A percentile compares a stretch with the other conserved stretches of the same genome.
Conservation (phyloP, 2,113 vertebrate genomes). For the Hydropotes inermis region DNA sequence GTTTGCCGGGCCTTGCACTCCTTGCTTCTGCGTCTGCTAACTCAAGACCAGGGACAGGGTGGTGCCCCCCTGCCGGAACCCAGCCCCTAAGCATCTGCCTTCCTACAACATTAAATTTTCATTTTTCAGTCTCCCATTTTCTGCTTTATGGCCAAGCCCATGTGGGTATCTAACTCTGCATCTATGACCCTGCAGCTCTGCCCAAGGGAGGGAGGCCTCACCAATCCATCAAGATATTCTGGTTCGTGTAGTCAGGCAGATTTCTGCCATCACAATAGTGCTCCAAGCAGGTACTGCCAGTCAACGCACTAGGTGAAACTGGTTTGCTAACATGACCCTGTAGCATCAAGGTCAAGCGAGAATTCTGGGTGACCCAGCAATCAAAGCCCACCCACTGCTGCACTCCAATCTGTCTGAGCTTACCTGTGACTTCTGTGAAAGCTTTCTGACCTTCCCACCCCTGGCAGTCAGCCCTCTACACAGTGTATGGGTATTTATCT, state of each 20-base stretch:
- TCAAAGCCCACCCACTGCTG: not conserved
- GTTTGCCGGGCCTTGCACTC: slow-evolving; percentile 87
- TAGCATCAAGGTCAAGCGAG: not conserved
- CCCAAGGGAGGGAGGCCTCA: not conserved
- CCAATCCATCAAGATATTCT: not conserved
- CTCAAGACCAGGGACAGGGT: slow-evolving; percentile 66
- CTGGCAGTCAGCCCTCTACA: not conserved
- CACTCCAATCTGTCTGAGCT: not conserved
- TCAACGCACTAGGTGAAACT: not conserved
- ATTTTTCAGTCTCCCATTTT: not conserved
- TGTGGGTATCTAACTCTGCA: not conserved
- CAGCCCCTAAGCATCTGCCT: not conserved
- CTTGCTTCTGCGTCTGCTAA: slow-evolving; percentile 85
- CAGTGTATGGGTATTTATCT: not conserved
- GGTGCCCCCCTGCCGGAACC: not conserved
- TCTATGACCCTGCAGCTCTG: not conserved
- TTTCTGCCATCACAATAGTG: not conserved
- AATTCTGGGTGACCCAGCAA: not conserved
- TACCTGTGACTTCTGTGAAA: not conserved
- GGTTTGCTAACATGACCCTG: not conserved
- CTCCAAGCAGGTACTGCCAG: not conserved
- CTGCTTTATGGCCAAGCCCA: not conserved
- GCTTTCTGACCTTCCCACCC: not conserved
- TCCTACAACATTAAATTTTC: slow-evolving; percentile 58
- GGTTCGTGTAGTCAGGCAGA: not conserved